Evolutionary conservation across 1,140 invertebrate species (phyloP), one percentile per base, ranked within the genome.

Genomic region (Hycleus cichorii): DNA sequence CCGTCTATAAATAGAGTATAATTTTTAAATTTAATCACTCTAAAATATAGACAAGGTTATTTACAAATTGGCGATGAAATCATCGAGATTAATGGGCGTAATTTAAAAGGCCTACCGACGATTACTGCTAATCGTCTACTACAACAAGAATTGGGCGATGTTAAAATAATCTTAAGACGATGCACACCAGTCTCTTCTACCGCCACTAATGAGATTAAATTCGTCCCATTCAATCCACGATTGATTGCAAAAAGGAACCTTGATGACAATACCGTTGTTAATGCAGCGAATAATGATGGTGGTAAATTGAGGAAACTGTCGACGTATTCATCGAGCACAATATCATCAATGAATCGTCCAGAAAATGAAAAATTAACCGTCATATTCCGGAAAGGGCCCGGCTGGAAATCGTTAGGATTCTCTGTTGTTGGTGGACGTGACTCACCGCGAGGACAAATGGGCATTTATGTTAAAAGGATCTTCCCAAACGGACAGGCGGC

Each of bases 391-490:
- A 81, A 88, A 55, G 87, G 87, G 27, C 78, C 83, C 32, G 87
- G 88, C 48, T 85, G 86, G 18, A 82, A 82, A 68, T 79, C 79
- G 45, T 79, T 91, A 25, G 88, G 88, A 0, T 90, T 91, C 72
- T 88, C 85, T 39, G 87, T 91, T 39, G 88, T 91, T 0, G 89
- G 89, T n/a, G 88, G 88, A 1, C 81, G 81, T 49, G 85, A 85
- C 64, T 88, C 85, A 43, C 86, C 86, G 4, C 83, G 86, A 62
- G 88, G 87, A 2, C 81, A 88, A 65, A 81, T 90, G 72, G 88
- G 88, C 9, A 88, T 91, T 57, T 90, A 88, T 68, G 85, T 91
- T 9, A 91, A 91, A 70, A 90, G 84, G n/a, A 86, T 91, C 49
- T 90, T 89, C 69, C 81, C 83, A 47, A 82, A 83, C 55, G 88